Conservation (phyloP, 2,113 vertebrate species). For the Grammomys surdaster region DNA sequence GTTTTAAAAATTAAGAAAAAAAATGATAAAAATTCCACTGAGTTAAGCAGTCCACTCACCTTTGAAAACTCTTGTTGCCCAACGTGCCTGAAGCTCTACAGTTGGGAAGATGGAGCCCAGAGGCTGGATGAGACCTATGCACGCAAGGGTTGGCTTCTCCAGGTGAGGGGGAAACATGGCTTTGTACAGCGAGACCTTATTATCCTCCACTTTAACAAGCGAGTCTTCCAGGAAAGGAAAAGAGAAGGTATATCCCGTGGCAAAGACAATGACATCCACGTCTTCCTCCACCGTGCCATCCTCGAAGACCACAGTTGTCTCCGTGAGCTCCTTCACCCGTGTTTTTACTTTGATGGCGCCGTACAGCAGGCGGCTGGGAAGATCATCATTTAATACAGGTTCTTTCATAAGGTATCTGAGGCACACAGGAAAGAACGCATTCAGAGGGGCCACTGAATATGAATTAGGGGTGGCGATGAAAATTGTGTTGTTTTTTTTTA, state of each 20-base stretch:
- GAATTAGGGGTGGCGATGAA: neutral
- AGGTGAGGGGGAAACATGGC: constrained; percentile 88
- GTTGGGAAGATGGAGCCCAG: constrained; percentile 89
- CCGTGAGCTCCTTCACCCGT: constrained; percentile 86
- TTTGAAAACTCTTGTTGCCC: constrained; percentile 90
- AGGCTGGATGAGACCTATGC: constrained; percentile 88
- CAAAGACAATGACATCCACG: constrained; percentile 91
- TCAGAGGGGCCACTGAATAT: neutral
- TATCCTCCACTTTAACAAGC: constrained; percentile 82
- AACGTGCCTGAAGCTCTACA: constrained; percentile 92
- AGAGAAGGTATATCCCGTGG: constrained; percentile 89
- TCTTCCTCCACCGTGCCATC: constrained; percentile 88
- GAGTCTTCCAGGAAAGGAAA: constrained; percentile 90
- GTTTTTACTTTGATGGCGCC: constrained; percentile 89
- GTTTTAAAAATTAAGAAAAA: neutral
- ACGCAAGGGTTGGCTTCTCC: constrained; percentile 88
- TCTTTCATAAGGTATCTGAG: constrained; percentile 82
- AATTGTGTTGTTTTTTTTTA: neutral
- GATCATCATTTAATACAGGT: constrained; percentile 89
- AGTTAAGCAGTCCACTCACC: constrained; percentile 83
- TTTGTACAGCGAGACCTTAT: constrained; percentile 88
- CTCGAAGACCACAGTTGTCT: constrained; percentile 89
- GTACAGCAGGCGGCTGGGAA: constrained; percentile 89
- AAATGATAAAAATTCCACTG: neutral
- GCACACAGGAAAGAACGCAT: constrained; percentile 55